phyloP scores from a whole-genome alignment of 1,140 invertebrate species.

The Zelostemma sp. region DNA sequence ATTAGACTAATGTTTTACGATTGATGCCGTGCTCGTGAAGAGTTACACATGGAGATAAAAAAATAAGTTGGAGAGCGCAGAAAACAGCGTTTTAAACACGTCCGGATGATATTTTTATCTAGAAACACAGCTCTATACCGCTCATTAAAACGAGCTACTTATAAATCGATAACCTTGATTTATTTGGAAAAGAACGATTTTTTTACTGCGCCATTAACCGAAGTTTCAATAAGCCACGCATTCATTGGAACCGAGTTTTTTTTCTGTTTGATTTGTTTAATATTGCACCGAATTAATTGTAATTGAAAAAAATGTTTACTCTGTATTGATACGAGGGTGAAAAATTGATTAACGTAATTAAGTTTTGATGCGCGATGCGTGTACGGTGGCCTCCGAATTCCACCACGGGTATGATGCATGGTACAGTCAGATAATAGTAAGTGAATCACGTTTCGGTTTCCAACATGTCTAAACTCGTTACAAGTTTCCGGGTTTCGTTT shows the following conservation, averaged over 20 bases:
- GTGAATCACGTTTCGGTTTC: slow-evolving; percentile 39
- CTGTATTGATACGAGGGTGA: too few species aligned
- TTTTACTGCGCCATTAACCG: too few species aligned
- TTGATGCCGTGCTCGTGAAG: slow-evolving; percentile 23
- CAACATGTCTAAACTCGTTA: slow-evolving; percentile 34
- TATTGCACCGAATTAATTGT: too few species aligned
- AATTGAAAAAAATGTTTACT: too few species aligned
- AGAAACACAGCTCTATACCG: slow-evolving; percentile 13
- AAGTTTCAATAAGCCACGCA: too few species aligned
- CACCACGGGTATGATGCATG: slow-evolving; percentile 26
- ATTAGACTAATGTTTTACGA: slow-evolving; percentile 42
- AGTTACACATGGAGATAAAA: slow-evolving; percentile 35
- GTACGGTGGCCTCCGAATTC: slow-evolving; percentile 38
- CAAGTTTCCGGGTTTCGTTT: slow-evolving; percentile 24
- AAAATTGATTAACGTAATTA: too few species aligned
- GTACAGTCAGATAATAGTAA: slow-evolving; percentile 42
- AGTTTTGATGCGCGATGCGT: slow-evolving; percentile 24
- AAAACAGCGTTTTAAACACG: slow-evolving; percentile 8
- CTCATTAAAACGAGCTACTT: slow-evolving; percentile 1
- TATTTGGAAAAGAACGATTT: too few species aligned
- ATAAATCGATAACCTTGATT: too few species aligned
- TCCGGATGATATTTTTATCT: slow-evolving; percentile 17
- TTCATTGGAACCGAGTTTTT: too few species aligned
- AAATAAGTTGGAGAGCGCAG: slow-evolving; percentile 27
- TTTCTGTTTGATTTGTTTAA: too few species aligned